Base-by-base conservation (phyloP, 2,113 vertebrate genomes). In the Elephas maximus region DNA sequence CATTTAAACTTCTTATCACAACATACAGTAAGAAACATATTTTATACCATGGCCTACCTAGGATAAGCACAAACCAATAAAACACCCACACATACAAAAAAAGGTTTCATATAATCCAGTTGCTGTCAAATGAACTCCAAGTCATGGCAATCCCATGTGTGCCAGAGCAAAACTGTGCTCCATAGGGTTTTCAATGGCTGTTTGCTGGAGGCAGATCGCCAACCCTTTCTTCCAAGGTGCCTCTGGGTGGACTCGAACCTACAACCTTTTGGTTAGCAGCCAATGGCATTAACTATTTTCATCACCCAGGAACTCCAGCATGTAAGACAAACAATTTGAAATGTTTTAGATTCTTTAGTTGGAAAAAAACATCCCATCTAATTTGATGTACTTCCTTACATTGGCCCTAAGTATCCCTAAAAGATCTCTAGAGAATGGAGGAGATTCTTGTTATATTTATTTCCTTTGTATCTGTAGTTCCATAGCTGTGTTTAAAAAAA, bases 371-470 rank as follows among this genome's bases (percentile, higher is more conserved):
- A 76, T 0, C 57, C 26, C 6, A 41, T 92, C 20, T 76, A 71
- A 80, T 51, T 41, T 88, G 41, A 62, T 63, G 8, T 45, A 37
- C 69, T 92, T 71, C 18, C 37, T 92, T 69, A 60, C 0, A 2
- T 7, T 53, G 14, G 48, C 21, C 6, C 33, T 74, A 90, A 78
- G 17, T 57, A 89, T 62, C n/a, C 30, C 48, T 73, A 57, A 85
- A 76, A 79, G 26, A n/a, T 18, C 23, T 87, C 62, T 26, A 53
- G n/a, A 95, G n/a, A 89, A 74, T 4, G 60, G 23, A 96, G n/a
- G 41, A 91, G 44, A 95, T 37, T 77, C 51, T 20, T 74, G 17
- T 41, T 71, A 30, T 41, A 81, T 69, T 96, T 65, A 93, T 48
- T 85, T 91, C 62, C 37, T 91, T 69, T 63, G 74, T 21, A 45